Conservation (phyloP, 2,113 vertebrate genomes). For the Otis tarda region DNA sequence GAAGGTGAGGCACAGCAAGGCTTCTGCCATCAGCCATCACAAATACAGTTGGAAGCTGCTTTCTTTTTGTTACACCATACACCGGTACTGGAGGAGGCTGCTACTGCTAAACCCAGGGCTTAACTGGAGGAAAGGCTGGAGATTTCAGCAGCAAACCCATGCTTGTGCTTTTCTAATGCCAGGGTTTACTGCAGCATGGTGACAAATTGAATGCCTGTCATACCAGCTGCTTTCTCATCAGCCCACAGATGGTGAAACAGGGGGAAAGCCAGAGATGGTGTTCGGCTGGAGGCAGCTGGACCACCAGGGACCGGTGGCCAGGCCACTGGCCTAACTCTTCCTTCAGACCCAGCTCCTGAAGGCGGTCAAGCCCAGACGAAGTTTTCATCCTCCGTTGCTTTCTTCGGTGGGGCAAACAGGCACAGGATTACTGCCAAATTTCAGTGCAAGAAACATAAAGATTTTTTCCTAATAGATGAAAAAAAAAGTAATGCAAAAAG, state of each 20-base stretch:
- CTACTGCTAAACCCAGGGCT: not conserved
- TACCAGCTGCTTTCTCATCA: not conserved
- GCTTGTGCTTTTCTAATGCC: not conserved
- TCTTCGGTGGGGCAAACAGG: not conserved
- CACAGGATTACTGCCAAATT: not conserved
- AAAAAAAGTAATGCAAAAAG: not conserved
- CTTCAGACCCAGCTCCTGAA: not conserved
- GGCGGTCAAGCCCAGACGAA: not conserved
- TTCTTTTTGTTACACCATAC: not conserved
- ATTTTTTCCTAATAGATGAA: not conserved
- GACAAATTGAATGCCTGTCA: rapidly evolving
- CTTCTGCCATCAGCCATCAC: not conserved
- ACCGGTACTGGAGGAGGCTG: not conserved
- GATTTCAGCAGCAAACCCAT: not conserved
- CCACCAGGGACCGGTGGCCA: not conserved
- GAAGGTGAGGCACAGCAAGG: not conserved
- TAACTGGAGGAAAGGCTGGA: not conserved
- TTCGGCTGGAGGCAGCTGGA: not conserved
- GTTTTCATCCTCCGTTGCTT: not conserved
- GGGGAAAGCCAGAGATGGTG: rapidly evolving
- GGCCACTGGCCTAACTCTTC: not conserved
- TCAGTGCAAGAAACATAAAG: not conserved
- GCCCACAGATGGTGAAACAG: not conserved
- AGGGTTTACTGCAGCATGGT: not conserved
- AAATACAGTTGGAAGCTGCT: not conserved